A percentile compares a stretch with the other conserved stretches of the same genome.
These are phyloP conservation scores for Lepus townsendii DNA, from an alignment of 2,797 vertebrate species.

Conservation along the genomic window DNA sequence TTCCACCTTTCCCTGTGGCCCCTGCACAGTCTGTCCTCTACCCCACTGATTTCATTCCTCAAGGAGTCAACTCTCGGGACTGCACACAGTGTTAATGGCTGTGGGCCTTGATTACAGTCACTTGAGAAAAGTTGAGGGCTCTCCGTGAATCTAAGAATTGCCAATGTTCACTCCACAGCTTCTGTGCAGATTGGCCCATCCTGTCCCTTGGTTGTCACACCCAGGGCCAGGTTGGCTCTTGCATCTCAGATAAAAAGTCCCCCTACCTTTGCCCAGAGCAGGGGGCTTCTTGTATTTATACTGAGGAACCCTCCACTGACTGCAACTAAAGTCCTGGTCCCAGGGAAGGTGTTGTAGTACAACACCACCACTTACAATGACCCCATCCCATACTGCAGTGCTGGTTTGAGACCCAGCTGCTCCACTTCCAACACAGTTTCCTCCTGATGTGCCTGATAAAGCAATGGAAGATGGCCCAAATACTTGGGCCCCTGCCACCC, in stretches of 20 bases:
- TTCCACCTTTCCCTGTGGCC: neutral
- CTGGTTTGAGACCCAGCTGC: too few relatives aligned
- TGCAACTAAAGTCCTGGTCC: neutral
- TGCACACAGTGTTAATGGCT: neutral
- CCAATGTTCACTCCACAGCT: neutral
- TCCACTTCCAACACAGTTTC: too few relatives aligned
- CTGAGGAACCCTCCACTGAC: neutral
- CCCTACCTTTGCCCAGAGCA: neutral
- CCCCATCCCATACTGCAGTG: too few relatives aligned
- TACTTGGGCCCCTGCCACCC: too few relatives aligned
- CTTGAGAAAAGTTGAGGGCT: neutral
- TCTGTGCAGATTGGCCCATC: neutral
- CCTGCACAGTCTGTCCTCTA: neutral
- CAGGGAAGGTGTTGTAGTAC: too few relatives aligned
- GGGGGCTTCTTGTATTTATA: neutral
- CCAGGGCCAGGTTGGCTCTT: neutral
- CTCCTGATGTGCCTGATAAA: too few relatives aligned
- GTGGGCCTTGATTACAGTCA: neutral
- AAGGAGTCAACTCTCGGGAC: too few relatives aligned
- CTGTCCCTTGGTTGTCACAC: neutral
- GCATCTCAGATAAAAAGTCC: neutral
- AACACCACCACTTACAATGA: too few relatives aligned
- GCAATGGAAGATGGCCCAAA: too few relatives aligned
- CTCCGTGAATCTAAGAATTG: neutral
- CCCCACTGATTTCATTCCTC: neutral